Conservation (phyloP, 1,140 invertebrate species). For the Lasioglossum baleicum region DNA sequence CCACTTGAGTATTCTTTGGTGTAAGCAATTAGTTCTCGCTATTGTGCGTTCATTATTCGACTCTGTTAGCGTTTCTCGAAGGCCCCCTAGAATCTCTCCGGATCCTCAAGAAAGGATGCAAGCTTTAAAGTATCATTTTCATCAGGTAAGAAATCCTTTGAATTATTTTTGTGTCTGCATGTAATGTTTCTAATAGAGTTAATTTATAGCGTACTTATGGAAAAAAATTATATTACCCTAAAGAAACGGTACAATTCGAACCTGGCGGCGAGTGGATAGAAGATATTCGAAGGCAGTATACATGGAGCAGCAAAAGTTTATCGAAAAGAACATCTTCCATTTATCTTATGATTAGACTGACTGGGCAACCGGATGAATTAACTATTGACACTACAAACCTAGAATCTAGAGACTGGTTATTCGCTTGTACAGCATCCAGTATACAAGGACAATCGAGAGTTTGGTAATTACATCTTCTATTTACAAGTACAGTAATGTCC, state of each 20-base stretch:
- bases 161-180: background rate
- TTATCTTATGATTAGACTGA: conserved; percentile 83
- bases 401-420: conserved; percentile 86
- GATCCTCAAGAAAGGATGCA: conserved; percentile 64
- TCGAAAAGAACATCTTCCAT: conserved; percentile 64
- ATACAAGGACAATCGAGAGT: conserved; percentile 80
- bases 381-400: conserved; percentile 83
- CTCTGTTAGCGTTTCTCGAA: conserved; percentile 82
- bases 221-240: conserved; percentile 64
- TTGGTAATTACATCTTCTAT: conserved; percentile 80
- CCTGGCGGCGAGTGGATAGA: conserved; percentile 79
- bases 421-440: conserved; percentile 83
- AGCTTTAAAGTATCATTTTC: conserved; percentile 82
- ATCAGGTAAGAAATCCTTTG: conserved; percentile 74
- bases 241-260: conserved; percentile 66
- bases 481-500: background rate
- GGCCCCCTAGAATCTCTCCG: conserved; percentile 68
- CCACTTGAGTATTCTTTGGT: conserved; percentile 94
- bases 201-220: conserved; percentile 64
- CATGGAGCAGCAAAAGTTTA: conserved; percentile 67
- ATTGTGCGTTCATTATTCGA: conserved; percentile 91
- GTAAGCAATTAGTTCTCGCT: conserved; percentile 91
- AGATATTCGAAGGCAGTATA: conserved; percentile 74
- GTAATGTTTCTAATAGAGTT: conserved; percentile 8
- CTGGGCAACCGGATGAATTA: conserved; percentile 72